Base-by-base conservation (phyloP, 2,888 invertebrate species). In the Craniophora ligustri region DNA sequence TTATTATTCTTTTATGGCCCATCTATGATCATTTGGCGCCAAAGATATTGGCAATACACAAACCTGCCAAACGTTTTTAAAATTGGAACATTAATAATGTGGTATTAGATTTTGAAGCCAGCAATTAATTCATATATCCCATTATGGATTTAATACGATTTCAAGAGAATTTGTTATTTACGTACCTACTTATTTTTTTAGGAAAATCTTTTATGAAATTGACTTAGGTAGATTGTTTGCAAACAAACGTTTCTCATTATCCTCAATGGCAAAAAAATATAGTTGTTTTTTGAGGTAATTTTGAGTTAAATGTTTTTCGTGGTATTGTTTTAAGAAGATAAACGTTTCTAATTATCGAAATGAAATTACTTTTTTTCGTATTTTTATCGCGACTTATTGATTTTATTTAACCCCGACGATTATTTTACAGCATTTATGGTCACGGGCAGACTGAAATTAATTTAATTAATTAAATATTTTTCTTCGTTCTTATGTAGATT, bases 1-100 rank as follows among this genome's bases (percentile, higher is more conserved):
- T 67, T 72, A 67, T 64, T 34, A 40, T 18, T 8, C 7, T 54
- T 68, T 63, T 47, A 67, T 30, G 16, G 19, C 48, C 7, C 1
- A 6, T 13, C 13, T 15, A 10, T 23, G 19, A 23, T 46, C 48
- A 55, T 68, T 72, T 63, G 53, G 63, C 40, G 36, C 7, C 28
- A 11, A 16, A 19, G 21, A 30, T 34, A 40, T 55, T 68, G 68
- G 48, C 58, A 55, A 35, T 39, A 23, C 23, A 21, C 32, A 34
- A 36, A 31, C 11, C 46, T 45, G 47, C 36, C n/a, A 36, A 36
- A 41, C 8, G 15, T 11, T 39, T 64, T 48, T 46, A 30, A 42
- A 42, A 31, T 36, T 30, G 50, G 36, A 42, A 42, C 16, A 18
- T 31, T 21, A 56, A 18, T 23, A 13, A 31, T 35, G 11, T 7